Evolutionary conservation across 2,113 vertebrate species (phyloP).

Genomic region (Rhinoderma darwinii): DNA sequence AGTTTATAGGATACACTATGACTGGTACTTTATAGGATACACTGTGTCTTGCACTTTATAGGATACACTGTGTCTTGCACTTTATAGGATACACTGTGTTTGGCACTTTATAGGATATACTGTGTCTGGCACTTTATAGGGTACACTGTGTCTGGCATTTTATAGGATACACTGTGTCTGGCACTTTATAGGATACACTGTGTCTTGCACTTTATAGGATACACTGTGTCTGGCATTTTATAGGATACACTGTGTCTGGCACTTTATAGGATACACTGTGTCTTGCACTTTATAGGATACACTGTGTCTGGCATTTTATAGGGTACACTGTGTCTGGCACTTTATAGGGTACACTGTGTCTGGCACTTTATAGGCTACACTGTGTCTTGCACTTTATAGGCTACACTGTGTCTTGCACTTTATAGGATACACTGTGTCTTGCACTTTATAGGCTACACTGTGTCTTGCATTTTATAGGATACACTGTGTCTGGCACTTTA

Average conservation of each 20-base stretch:
- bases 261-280: not conserved
- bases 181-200: not conserved
- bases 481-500: not conserved
- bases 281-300: not conserved
- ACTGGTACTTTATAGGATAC: not conserved
- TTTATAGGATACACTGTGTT: not conserved
- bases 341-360: no score
- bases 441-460: no score
- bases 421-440: no score
- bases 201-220: not conserved
- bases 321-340: not conserved
- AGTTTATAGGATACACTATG: not conserved
- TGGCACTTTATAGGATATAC: not conserved
- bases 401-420: not conserved
- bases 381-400: not conserved
- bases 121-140: not conserved
- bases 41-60: no score
- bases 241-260: not conserved
- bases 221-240: no score
- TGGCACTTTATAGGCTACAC: no score
- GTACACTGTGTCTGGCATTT: not conserved
- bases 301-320: not conserved
- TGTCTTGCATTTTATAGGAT: no score
- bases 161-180: not conserved
- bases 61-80: no score